Evolutionary conservation across 92 coral and sea anemone species (phyloP), one percentile per base, ranked within the genome.

Genomic region (Meandrina meandrites): DNA sequence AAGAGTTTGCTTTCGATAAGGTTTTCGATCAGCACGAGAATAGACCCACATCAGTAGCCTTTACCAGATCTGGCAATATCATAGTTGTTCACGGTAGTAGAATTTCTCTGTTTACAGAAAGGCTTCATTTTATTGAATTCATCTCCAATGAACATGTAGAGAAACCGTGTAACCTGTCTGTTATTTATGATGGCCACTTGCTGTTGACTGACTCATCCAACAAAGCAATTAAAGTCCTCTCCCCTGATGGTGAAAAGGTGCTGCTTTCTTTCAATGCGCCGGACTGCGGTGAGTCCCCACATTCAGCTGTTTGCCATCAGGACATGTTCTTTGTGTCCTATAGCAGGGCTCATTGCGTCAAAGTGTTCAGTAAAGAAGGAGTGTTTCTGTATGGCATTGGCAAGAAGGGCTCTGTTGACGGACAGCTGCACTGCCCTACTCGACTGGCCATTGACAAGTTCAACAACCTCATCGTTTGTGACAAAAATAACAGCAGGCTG

Each of bases 321-420:
- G 34, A 68, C 35, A 42, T n/a, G 85, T 81, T 67, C 71, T 42
- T 81, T 50, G 77, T 47, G 8, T 68, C 64, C 17, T 81, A 66
- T 66, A 0, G 21, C 30, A 24, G 10, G 58, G 74, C 77, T 36
- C n/a, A 27, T 81, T 19, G 31, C 48, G 84, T 91, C 12, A 91
- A 91, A 75, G 94, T 85, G 12, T 91, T 85, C 54, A 86, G 82
- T 40, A 66, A 83, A 10, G 90, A 91, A 34, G 94, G 94, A 2
- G 72, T 48, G 36, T 91, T 84, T 36, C 28, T 91, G 22, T 68
- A 88, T 7, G 68, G 54, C 22, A 91, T 91, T 37, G 91, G 91
- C 21, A 84, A 27, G 0, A 30, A 79, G 28, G 77, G 64, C 48
- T 47, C 78, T 70, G 73, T 53, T 28, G 89, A 84, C 56, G 82